A percentile compares a stretch with the other conserved stretches of the same genome.
These are phyloP conservation scores for Trissolcus brochymenae DNA, from an alignment of 2,888 invertebrate genomes.

Conservation along the genomic window DNA sequence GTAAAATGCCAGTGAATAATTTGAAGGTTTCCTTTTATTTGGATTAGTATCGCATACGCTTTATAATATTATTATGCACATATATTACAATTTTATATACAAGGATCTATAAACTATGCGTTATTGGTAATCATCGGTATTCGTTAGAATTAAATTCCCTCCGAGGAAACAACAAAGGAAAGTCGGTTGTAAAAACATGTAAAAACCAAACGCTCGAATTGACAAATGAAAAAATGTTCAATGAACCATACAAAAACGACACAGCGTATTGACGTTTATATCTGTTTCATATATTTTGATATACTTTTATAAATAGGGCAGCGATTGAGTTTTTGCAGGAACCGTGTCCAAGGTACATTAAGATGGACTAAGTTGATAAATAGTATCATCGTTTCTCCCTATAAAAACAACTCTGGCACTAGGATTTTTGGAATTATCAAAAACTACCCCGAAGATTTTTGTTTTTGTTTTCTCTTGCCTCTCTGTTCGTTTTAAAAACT, in stretches of 20 bases:
- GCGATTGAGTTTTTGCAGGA: slow-evolving; percentile 66
- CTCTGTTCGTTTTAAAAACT: slow-evolving; percentile 42
- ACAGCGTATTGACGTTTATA: slow-evolving; percentile 32
- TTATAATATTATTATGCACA: slow-evolving; percentile 74
- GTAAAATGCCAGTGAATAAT: slow-evolving; percentile 61
- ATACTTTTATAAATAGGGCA: slow-evolving; percentile 62
- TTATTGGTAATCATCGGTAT: slow-evolving; percentile 63
- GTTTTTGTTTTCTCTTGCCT: slow-evolving; percentile 12
- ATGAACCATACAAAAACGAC: slow-evolving; percentile 35
- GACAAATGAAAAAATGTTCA: slow-evolving; percentile 57
- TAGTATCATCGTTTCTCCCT: slow-evolving; percentile 31
- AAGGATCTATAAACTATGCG: slow-evolving; percentile 71
- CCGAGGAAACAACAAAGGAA: slow-evolving; percentile 57
- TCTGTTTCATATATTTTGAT: slow-evolving; percentile 14
- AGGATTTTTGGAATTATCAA: slow-evolving; percentile 56
- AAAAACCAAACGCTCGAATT: slow-evolving; percentile 51
- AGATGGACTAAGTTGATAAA: slow-evolving; percentile 62
- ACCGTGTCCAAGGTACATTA: slow-evolving; percentile 65
- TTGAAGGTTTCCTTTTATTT: slow-evolving; percentile 73
- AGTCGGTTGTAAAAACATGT: slow-evolving; percentile 50
- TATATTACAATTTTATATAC: slow-evolving; percentile 75
- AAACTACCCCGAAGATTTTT: slow-evolving; percentile 50
- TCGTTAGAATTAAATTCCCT: slow-evolving; percentile 56
- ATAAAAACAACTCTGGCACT: slow-evolving; percentile 57
- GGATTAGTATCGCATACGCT: slow-evolving; percentile 69